Conservation (phyloP, 2,113 vertebrate species). For the Vulpes ferrilata region DNA sequence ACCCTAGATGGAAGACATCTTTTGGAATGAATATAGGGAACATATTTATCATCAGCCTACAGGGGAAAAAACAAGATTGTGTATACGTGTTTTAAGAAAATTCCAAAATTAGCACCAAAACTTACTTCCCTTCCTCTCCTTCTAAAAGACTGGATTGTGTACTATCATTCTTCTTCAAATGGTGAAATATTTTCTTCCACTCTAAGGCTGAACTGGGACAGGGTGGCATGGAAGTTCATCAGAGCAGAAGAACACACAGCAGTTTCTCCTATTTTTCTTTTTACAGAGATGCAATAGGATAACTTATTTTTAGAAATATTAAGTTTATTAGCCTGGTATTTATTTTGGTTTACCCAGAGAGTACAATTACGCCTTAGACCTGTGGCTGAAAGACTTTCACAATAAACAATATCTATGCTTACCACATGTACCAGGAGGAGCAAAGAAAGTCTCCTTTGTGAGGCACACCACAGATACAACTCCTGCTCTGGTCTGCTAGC, state of each 20-base stretch:
- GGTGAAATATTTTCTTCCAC: conserved; percentile 52
- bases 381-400: conserved; percentile 70
- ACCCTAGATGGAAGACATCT: neutral
- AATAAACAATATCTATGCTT: conserved; percentile 65
- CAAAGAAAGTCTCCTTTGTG: conserved; percentile 74
- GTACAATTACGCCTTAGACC: conserved; percentile 69
- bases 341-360: conserved; percentile 74
- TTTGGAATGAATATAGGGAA: neutral
- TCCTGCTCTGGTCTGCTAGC: neutral
- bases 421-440: conserved; percentile 64
- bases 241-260: conserved; percentile 58
- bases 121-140: neutral
- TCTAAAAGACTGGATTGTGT: neutral
- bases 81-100: neutral
- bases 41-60: neutral
- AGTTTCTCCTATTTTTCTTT: conserved; percentile 66
- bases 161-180: neutral
- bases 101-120: neutral
- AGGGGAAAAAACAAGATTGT: neutral
- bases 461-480: neutral
- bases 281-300: conserved; percentile 60
- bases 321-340: conserved; percentile 69
- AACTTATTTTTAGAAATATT: conserved; percentile 71
- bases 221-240: conserved; percentile 54
- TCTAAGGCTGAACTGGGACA: conserved; percentile 24